These are phyloP conservation scores for Cardiocondyla obscurior DNA, from an alignment of 1,140 invertebrate genomes.

Conservation along the genomic window DNA sequence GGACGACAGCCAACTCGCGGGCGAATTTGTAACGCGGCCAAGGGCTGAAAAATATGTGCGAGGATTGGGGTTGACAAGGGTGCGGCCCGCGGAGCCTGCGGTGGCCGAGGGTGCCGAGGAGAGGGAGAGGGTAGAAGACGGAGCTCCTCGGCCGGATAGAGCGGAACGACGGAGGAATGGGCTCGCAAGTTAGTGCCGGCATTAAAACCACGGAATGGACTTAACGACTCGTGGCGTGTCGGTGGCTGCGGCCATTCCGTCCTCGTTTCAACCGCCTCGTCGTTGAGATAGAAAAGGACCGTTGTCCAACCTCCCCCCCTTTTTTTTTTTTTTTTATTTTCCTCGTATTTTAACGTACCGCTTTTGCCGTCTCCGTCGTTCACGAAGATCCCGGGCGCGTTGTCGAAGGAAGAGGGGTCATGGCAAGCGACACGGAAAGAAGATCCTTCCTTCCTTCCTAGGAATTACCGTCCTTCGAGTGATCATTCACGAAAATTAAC, in stretches of 20 bases:
- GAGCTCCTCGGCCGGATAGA: constrained; percentile 58
- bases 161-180: constrained; percentile 60
- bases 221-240: constrained; percentile 72
- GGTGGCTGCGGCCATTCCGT: constrained; percentile 52
- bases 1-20: constrained; percentile 37
- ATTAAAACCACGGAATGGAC: constrained; percentile 70
- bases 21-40: constrained; percentile 67
- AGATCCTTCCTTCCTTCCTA: constrained; percentile 43
- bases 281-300: background rate
- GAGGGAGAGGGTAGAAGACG: constrained; percentile 25
- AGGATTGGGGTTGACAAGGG: constrained; percentile 63
- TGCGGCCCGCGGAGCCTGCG: constrained; percentile 20
- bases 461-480: constrained; percentile 44
- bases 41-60: constrained; percentile 64
- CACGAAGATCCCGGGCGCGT: background rate
- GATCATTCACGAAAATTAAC: constrained; percentile 53
- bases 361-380: background rate
- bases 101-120: background rate
- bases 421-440: constrained; percentile 42
- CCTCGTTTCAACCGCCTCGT: constrained; percentile 6
- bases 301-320: background rate
- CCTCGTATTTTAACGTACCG: background rate
- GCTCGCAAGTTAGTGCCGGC: constrained; percentile 70
- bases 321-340: constrained; percentile 54
- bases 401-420: constrained; percentile 14